Evolutionary conservation across 2,113 vertebrate genomes (phyloP), one percentile per base, ranked within the genome.

Genomic region (Egretta garzetta): DNA sequence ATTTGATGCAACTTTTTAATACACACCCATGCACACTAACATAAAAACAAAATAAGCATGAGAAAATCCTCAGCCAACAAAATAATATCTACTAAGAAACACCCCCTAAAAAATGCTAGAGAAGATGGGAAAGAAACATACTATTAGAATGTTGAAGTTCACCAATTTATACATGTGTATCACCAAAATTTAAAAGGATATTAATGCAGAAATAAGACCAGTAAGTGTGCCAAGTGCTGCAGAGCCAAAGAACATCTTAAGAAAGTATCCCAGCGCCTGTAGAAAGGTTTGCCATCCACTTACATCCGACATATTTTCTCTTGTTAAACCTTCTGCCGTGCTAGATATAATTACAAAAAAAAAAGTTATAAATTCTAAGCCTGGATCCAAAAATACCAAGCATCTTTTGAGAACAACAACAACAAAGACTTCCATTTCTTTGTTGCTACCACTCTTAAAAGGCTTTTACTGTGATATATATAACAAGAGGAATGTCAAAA

Each of bases 171-270:
- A 23, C 6, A 4, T 7, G 22, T 14, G 14, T 32, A 64, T 72
- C 45, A 73, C 19, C 59, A 80, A 55, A 62, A 94, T 33, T 43
- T 4, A 39, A 83, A 98, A 98, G 99, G 99, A 99, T 99, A 99
- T 99, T 95, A 99, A 88, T 92, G 99, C 99, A 59, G 99, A 99
- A 98, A 99, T 99, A 94, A 99, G 99, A 95, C 99, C 99, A 12
- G 99, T 99, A 88, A 99, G 99, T 3, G 99, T 99, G 97, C 99
- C 99, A 43, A 99, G 98, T 0, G 99, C 99, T 30, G 99, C 99
- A 12, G 99, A 99, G 82, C 99, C 99, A 41, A 99, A 99, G 97
- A 99, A 99, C 99, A 99, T 99, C 96, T 99, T 98, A 37, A 99
- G 99, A 94, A 99, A 99, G 97, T 99, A 99, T 63, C 98, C 98